Base-by-base conservation (phyloP, 2,888 invertebrate species). In the Ellobium chinense region DNA sequence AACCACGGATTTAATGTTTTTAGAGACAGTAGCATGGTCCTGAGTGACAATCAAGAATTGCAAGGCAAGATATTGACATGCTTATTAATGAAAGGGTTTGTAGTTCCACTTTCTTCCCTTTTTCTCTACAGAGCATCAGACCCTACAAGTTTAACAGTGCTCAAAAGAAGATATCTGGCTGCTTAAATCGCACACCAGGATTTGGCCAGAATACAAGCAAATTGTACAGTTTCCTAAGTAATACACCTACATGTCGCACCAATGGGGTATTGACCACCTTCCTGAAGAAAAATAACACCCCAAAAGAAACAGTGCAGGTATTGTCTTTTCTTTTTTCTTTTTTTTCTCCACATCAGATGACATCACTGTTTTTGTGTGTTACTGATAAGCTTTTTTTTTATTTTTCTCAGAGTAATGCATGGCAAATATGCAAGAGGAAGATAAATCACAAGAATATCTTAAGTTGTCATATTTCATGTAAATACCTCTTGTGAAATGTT, bases 281-380 rank as follows among this genome's bases (percentile, higher is more conserved):
- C 84, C 84, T 89, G 24, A 83, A 85, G 24, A 84, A 83, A 46
- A 87, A 86, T 63, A 88, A 87, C 31, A 84, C 85, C 9, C 72
- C 77, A 60, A 85, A 86, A 79, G 81, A 84, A 4, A 85, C 81
- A n/a, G 54, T 80, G 31, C 86, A 85, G 83, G 88, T 88, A 29
- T 18, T 24, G 3, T 54, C 46, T 46, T 46, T 46, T 46, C 18
- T 46, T 7, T 46, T 12, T 46, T 46, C 18, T n/a, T n/a, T n/a
- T n/a, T 46, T 12, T 46, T 46, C 7, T 46, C 46, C 18, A 18
- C 18, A 7, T 46, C 18, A 46, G 7, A 12, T 9, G 9, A 46
- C 18, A 46, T 46, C 9, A 7, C 18, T 46, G 18, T 12, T 46
- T 46, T 46, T 46, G n/a, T n/a, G n/a, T n/a, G n/a, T n/a, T n/a